phyloP scores from a whole-genome alignment of 2,797 vertebrate species.

The Sciurus carolinensis region DNA sequence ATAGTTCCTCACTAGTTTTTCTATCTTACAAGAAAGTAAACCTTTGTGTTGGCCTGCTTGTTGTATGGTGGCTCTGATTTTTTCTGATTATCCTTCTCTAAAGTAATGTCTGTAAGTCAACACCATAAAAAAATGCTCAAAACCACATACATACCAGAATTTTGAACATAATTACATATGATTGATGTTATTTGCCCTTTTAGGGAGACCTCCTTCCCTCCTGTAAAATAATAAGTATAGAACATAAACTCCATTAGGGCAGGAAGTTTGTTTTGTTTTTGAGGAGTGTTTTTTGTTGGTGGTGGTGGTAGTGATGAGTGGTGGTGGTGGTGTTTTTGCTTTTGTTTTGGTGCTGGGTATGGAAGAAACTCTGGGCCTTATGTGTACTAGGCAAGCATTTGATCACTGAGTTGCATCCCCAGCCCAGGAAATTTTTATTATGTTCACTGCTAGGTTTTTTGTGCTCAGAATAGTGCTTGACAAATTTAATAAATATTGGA shows the following conservation, averaged over 20 bases:
- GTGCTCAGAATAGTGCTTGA: not conserved
- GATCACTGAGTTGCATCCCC: not conserved
- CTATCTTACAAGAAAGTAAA: conserved; percentile 8
- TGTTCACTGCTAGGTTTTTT: not conserved
- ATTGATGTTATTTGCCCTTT: not conserved
- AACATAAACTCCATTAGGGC: not conserved
- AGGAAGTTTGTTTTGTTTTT: not conserved
- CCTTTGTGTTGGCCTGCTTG: not conserved
- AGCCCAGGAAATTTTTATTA: not conserved
- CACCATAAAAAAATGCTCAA: conserved; percentile 17
- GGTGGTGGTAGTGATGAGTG: too few relatives aligned
- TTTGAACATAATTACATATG: not conserved
- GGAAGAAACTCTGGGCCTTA: not conserved
- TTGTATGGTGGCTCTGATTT: not conserved
- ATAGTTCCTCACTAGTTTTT: not conserved
- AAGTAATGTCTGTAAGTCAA: not conserved
- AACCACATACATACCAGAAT: not conserved
- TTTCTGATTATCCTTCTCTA: not conserved
- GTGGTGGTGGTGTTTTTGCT: too few relatives aligned
- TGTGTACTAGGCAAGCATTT: not conserved
- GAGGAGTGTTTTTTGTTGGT: too few relatives aligned
- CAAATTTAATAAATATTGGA: not conserved
- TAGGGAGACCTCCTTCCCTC: not conserved
- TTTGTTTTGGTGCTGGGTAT: not conserved
- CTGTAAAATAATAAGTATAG: not conserved